phyloP scores from a whole-genome alignment of 1,140 invertebrate genomes.

The Xylocopa sonorina region DNA sequence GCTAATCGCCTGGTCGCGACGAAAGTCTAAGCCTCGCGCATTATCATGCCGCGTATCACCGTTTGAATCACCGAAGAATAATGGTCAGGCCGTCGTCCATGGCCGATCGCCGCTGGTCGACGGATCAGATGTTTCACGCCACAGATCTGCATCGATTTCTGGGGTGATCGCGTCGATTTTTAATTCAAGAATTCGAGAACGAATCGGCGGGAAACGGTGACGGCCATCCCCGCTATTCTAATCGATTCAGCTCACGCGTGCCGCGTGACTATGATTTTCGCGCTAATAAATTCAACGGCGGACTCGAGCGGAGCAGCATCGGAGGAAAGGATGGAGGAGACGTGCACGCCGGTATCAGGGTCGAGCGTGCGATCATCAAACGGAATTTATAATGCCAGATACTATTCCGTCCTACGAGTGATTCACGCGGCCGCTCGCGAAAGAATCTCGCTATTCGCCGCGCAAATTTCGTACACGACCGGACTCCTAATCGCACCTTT shows the following conservation, averaged over 20 bases:
- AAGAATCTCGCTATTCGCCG: not conserved
- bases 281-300: constrained; percentile 71
- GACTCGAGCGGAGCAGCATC: constrained; percentile 74
- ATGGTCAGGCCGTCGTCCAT: constrained; percentile 49
- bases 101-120: constrained; percentile 39
- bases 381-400: constrained; percentile 59
- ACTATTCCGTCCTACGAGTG: not conserved
- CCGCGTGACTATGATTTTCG: constrained; percentile 70
- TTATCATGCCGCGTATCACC: not conserved
- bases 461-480: not conserved
- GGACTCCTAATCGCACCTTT: not conserved
- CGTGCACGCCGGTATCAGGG: constrained; percentile 50
- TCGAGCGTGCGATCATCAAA: constrained; percentile 44
- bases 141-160: constrained; percentile 39
- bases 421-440: not conserved
- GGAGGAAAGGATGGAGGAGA: constrained; percentile 56
- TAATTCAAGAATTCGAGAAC: constrained; percentile 70
- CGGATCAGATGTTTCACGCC: not conserved
- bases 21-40: constrained; percentile 10
- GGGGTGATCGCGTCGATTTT: constrained; percentile 69
- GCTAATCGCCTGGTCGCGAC: not conserved
- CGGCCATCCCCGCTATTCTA: constrained; percentile 25
- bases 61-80: constrained; percentile 35
- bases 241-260: constrained; percentile 56
- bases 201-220: constrained; percentile 52